phyloP scores from a whole-genome alignment of 1,140 invertebrate species.

The Drosophila ohnishii region DNA sequence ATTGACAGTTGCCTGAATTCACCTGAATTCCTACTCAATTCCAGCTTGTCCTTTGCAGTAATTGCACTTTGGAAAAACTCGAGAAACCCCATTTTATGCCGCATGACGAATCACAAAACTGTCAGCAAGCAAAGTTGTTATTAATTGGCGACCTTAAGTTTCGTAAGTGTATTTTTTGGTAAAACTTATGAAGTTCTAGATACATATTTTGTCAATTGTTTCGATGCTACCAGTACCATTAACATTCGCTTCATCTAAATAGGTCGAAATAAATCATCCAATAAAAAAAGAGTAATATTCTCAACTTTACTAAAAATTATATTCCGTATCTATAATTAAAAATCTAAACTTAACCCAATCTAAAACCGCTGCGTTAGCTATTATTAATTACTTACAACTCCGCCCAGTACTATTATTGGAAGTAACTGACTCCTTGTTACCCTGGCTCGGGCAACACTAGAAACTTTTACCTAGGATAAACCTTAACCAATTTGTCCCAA shows the following conservation, averaged over 20 bases:
- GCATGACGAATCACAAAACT: slow-evolving; percentile 2
- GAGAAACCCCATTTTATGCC: neutral
- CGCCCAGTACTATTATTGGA: too few species aligned
- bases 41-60: slow-evolving; percentile 21
- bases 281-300: neutral
- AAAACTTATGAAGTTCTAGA: too few species aligned
- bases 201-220: too few species aligned
- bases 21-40: slow-evolving; percentile 7
- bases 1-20: slow-evolving; percentile 9
- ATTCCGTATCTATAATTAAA: neutral
- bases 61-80: slow-evolving; percentile 5
- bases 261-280: too few species aligned
- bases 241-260: too few species aligned
- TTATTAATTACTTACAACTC: neutral
- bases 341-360: neutral
- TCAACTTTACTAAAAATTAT: neutral
- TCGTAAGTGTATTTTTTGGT: too few species aligned
- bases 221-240: too few species aligned
- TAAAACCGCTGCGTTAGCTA: too few species aligned
- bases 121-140: neutral
- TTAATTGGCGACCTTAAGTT: too few species aligned
- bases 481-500: slow-evolving; percentile 32
- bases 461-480: slow-evolving; percentile 11
- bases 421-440: too few species aligned
- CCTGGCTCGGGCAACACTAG: neutral